Conservation (phyloP, 1,140 invertebrate species). For the Cyclargus thomasi region DNA sequence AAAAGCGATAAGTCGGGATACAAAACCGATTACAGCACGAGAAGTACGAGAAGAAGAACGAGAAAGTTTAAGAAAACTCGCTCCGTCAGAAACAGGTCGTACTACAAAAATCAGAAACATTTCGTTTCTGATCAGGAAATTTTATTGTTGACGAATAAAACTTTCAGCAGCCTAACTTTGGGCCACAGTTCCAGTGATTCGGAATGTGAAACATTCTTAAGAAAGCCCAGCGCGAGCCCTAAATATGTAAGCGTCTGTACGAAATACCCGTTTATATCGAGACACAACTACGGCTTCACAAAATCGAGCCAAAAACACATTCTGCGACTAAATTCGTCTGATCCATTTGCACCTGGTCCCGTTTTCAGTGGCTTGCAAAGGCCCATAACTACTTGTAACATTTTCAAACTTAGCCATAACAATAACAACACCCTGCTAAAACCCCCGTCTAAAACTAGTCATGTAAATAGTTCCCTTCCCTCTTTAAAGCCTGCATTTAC, state of each 20-base stretch:
- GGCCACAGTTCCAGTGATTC: conserved; percentile 71
- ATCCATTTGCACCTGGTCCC: conserved; percentile 71
- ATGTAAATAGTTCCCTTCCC: conserved; percentile 47
- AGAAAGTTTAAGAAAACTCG: conserved; percentile 73
- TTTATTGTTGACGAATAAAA: conserved; percentile 67
- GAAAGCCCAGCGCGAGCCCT: conserved; percentile 58
- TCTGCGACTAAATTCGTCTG: conserved; percentile 56
- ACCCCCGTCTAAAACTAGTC: conserved; percentile 49
- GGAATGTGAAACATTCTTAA: conserved; percentile 63
- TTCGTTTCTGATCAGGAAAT: conserved; percentile 75
- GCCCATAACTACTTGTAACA: conserved; percentile 62
- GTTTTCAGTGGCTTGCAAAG: conserved; percentile 68
- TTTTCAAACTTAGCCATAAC: conserved; percentile 66
- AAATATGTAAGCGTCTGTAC: conserved; percentile 65
- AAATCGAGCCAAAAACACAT: conserved; percentile 57
- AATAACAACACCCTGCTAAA: conserved; percentile 65
- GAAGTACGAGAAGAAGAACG: conserved; percentile 71
- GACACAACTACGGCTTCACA: conserved; percentile 57
- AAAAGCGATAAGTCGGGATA: conserved; percentile 78
- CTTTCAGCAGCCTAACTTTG: conserved; percentile 66
- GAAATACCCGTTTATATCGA: conserved; percentile 58
- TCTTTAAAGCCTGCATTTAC: conserved; percentile 61
- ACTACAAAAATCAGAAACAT: conserved; percentile 75
- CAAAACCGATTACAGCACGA: conserved; percentile 76
- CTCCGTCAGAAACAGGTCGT: conserved; percentile 70